Conservation (phyloP, 1,140 invertebrate genomes). For the Sminthurinus signatus region DNA sequence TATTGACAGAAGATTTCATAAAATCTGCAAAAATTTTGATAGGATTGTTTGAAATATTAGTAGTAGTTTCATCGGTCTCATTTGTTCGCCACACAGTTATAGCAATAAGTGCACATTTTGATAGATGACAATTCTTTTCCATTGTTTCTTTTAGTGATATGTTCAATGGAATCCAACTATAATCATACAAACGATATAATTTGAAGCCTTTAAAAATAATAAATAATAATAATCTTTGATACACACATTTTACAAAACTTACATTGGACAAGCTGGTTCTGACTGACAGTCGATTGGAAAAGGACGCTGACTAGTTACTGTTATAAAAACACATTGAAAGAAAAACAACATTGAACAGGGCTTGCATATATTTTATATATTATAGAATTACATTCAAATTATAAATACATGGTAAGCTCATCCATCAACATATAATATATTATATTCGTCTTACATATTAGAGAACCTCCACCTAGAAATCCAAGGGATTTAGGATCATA, state of each 20-base stretch:
- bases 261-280: conserved; percentile 20
- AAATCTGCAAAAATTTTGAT: conserved; percentile 17
- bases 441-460: too few relatives aligned
- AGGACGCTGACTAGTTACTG: conserved; percentile 13
- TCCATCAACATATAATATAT: too few relatives aligned
- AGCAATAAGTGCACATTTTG: conserved; percentile 13
- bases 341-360: too few relatives aligned
- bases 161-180: conserved; percentile 30
- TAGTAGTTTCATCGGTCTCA: conserved; percentile 11
- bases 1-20: conserved; percentile 6
- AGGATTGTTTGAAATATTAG: conserved; percentile 4
- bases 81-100: conserved; percentile 17
- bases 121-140: neutral
- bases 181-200: neutral
- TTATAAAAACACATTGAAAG: too few relatives aligned
- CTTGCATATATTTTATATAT: too few relatives aligned
- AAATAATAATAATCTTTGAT: neutral
- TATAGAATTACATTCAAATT: too few relatives aligned
- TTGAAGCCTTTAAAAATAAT: neutral
- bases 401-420: too few relatives aligned
- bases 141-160: conserved; percentile 7
- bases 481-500: conserved; percentile 14
- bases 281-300: conserved; percentile 2
- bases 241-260: neutral
- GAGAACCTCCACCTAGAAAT: conserved; percentile 28